Evolutionary conservation across 2,797 vertebrate species (phyloP), one percentile per base, ranked within the genome.

Genomic region (Oryzias sinensis): DNA sequence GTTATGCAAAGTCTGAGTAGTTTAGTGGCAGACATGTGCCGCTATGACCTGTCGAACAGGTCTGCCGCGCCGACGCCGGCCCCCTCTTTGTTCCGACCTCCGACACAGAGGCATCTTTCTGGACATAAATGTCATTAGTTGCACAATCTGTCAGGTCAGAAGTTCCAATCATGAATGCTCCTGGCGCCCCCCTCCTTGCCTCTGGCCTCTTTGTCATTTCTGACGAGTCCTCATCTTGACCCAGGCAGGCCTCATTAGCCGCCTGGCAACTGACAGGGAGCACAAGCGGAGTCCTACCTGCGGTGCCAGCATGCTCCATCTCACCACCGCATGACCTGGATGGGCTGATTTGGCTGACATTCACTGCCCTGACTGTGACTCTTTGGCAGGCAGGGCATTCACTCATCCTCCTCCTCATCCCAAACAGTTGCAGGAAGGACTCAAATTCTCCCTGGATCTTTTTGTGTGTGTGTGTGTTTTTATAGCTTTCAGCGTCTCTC

Each of bases 241-340:
- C 76, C 80, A 81, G 78, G 76, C 84, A 53, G 61, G 65, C 64
- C 75, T 85, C 81, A 82, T 88, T 89, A 86, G 72, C 59, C 74
- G 73, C 65, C 64, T 74, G 67, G 66, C 49, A 49, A 37, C 17
- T 50, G 66, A 59, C 66, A 65, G 42, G 47, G 16, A 40, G 45
- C 2, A 46, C 56, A 51, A 71, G 68, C 50, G 43, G 60, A 70
- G 51, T 47, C 44, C 18, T 29, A 64, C 41, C 27, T 50, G 5
- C 45, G 52, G 70, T 54, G 49, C 62, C 53, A 55, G 66, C 78
- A 66, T 49, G 59, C 71, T 74, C 20, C 33, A 59, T 66, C 66
- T 70, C 48, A 53, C 48, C 62, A 47, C 42, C 44, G 3, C 43
- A 54, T 14, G n/a, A 64, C 50, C 68, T 61, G 48, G 24, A 58